These are phyloP conservation scores for Excalfactoria chinensis DNA, from an alignment of 2,113 vertebrate species.

Conservation along the genomic window DNA sequence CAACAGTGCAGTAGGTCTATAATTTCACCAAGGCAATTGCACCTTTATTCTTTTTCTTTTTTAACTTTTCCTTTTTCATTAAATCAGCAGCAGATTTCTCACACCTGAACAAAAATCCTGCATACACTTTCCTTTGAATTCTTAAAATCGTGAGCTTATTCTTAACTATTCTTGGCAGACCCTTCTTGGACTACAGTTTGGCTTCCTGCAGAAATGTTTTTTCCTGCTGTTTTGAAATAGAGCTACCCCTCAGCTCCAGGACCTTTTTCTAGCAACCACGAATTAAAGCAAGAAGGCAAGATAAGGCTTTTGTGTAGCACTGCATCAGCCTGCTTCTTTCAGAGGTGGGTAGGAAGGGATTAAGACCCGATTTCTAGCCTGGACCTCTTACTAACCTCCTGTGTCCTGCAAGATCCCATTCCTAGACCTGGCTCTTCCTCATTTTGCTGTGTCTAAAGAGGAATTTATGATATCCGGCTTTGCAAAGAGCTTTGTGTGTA, in stretches of 20 bases:
- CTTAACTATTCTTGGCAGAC: neutral
- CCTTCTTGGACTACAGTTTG: neutral
- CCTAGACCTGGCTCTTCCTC: conserved; percentile 28
- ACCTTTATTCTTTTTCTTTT: neutral
- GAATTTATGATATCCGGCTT: conserved; percentile 43
- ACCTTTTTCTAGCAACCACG: neutral
- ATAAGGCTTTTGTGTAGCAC: neutral
- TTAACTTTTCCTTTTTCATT: neutral
- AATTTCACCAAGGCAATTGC: neutral
- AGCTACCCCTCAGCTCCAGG: neutral
- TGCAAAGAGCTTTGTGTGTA: conserved; percentile 30
- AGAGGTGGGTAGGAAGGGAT: neutral
- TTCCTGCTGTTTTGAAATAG: neutral
- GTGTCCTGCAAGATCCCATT: neutral
- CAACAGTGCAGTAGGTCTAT: neutral
- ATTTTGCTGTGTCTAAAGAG: conserved; percentile 37
- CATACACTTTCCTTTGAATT: neutral
- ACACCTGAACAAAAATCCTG: conserved; percentile 8
- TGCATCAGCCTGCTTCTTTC: neutral
- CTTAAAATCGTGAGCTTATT: neutral
- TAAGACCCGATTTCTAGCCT: neutral
- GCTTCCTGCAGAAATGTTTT: conserved; percentile 7
- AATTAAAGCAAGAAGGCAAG: neutral
- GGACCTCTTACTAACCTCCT: neutral
- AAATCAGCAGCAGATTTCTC: conserved; percentile 6